Percentiles rank a stretch among this genome's conserved stretches.
phyloP scores from a whole-genome alignment of 2,888 invertebrate genomes.

The Glaucopsyche alexis region DNA sequence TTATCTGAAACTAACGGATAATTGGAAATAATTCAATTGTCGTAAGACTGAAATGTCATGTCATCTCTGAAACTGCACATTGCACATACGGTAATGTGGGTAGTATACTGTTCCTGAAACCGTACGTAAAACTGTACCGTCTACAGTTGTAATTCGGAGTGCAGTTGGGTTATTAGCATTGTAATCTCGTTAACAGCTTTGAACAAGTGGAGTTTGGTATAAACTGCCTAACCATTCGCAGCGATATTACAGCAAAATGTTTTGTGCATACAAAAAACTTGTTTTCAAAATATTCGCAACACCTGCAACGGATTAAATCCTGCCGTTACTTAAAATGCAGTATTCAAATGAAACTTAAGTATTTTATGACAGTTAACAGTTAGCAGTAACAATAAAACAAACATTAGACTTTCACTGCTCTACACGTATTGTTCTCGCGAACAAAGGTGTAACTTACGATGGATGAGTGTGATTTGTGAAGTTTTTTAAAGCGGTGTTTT shows the following conservation, averaged over 20 bases:
- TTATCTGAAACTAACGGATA: too few relatives aligned
- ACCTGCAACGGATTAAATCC: background rate
- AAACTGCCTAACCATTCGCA: too few relatives aligned
- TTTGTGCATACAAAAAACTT: background rate
- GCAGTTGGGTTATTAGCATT: too few relatives aligned
- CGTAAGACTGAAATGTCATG: too few relatives aligned
- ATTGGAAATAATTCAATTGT: too few relatives aligned
- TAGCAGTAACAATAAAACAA: conserved; percentile 6
- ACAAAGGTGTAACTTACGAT: conserved; percentile 16
- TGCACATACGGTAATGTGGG: too few relatives aligned
- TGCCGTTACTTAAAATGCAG: background rate
- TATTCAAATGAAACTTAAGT: background rate
- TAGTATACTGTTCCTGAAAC: background rate
- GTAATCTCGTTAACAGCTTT: too few relatives aligned
- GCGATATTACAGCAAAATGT: background rate
- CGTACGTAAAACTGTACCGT: too few relatives aligned
- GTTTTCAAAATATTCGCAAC: background rate
- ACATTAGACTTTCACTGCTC: conserved; percentile 13
- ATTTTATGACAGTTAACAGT: conserved; percentile 9
- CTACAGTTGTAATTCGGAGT: too few relatives aligned
- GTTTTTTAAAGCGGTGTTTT: conserved; percentile 9
- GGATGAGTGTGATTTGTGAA: background rate
- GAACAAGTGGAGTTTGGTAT: too few relatives aligned
- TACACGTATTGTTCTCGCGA: conserved; percentile 14
- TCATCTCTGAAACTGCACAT: too few relatives aligned